Evolutionary conservation across 2,797 vertebrate species (phyloP).

Genomic region (Erpetoichthys calabaricus): DNA sequence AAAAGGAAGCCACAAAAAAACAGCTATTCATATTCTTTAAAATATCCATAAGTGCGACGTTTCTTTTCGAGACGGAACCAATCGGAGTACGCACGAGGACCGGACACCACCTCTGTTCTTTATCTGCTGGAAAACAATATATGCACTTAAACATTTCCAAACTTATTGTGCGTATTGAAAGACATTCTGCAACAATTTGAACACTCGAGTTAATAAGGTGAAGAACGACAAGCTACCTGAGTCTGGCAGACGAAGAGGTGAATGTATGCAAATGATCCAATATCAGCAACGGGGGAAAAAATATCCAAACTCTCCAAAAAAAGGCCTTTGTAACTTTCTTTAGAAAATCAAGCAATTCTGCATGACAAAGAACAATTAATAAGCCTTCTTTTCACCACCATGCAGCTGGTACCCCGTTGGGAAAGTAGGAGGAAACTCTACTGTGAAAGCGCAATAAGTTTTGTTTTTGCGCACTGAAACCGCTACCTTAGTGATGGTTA

Average conservation of each 20-base stretch:
- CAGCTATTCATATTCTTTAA: too few species aligned
- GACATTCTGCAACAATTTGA: conserved; percentile 9
- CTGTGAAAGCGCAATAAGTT: conserved; percentile 49
- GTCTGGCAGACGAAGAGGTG: conserved; percentile 31
- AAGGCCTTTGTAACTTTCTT: conserved; percentile 55
- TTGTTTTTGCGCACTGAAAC: conserved; percentile 29
- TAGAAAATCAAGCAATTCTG: conserved; percentile 75
- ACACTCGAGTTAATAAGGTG: conserved; percentile 13
- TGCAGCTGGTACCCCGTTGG: conserved; percentile 86
- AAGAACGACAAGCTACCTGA: conserved; percentile 33
- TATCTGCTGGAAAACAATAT: neutral
- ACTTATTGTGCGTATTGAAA: conserved; percentile 5
- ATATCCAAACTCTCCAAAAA: conserved; percentile 41
- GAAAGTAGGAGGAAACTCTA: conserved; percentile 67
- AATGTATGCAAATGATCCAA: conserved; percentile 36
- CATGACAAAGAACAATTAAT: conserved; percentile 96
- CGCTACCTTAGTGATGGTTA: conserved; percentile 31
- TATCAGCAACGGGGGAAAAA: conserved; percentile 35
- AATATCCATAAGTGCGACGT: too few species aligned
- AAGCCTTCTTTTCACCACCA: conserved; percentile 74
- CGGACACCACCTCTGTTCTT: too few species aligned
- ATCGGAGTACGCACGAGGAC: too few species aligned
- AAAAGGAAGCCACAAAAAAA: too few species aligned
- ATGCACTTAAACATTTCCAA: conserved; percentile 6
- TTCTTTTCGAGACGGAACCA: too few species aligned